Conservation (phyloP, 2,888 invertebrate species). For the Teinopalpus imperialis region DNA sequence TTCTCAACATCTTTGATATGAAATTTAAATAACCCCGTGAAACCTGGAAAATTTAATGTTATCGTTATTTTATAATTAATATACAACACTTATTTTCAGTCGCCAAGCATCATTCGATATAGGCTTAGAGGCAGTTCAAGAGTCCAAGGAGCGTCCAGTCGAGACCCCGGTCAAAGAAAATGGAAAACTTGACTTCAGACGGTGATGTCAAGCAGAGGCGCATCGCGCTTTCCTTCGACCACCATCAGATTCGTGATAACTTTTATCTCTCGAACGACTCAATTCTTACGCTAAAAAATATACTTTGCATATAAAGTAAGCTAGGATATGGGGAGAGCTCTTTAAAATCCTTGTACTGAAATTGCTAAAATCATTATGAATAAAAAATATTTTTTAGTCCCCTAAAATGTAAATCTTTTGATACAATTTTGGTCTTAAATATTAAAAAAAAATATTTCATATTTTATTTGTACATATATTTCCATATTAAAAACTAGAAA, state of each 20-base stretch:
- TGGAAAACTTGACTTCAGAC: constrained; percentile 26
- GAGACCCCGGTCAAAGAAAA: constrained; percentile 39
- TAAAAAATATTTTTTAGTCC: neutral
- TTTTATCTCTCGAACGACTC: too few species aligned
- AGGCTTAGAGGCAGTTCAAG: constrained; percentile 65
- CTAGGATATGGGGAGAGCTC: too few species aligned
- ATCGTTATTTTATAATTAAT: too few species aligned
- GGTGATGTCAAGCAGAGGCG: constrained; percentile 37
- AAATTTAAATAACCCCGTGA: too few species aligned
- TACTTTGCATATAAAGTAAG: too few species aligned
- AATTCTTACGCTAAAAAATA: too few species aligned
- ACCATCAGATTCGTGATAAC: neutral
- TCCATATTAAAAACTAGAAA: too few species aligned
- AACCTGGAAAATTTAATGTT: too few species aligned
- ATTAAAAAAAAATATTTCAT: neutral
- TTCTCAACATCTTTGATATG: too few species aligned
- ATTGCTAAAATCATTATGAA: too few species aligned
- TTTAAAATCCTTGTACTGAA: too few species aligned
- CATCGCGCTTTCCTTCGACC: constrained; percentile 32
- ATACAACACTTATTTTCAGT: too few species aligned
- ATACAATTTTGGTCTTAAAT: constrained; percentile 16
- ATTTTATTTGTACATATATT: neutral
- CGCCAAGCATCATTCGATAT: constrained; percentile 72
- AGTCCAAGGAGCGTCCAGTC: constrained; percentile 51
- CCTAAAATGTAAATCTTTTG: constrained; percentile 8